These are phyloP conservation scores for Drosophila novamexicana DNA, from an alignment of 1,140 invertebrate genomes.

Conservation along the genomic window DNA sequence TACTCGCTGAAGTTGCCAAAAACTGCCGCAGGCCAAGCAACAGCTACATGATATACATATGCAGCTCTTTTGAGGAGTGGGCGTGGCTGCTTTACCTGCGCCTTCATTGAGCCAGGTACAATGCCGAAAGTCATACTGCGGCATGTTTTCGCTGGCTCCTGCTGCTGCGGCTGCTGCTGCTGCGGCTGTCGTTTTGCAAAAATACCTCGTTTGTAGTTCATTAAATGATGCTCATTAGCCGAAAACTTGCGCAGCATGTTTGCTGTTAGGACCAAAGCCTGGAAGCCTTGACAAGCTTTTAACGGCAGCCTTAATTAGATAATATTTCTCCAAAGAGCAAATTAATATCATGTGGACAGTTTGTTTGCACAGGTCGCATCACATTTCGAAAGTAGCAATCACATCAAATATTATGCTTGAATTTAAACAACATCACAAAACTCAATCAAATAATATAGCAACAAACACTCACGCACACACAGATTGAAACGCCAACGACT, in stretches of 20 bases:
- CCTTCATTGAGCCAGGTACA: slow-evolving; percentile 8
- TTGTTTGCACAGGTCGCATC: slow-evolving; percentile 61
- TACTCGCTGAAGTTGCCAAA: slow-evolving; percentile 54
- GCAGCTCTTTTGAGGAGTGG: slow-evolving; percentile 10
- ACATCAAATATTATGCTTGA: slow-evolving; percentile 71
- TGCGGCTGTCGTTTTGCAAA: slow-evolving; percentile 37
- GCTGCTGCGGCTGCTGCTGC: slow-evolving; percentile 15
- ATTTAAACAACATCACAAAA: slow-evolving; percentile 64
- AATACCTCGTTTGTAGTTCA: slow-evolving; percentile 67
- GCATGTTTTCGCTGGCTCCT: slow-evolving; percentile 7
- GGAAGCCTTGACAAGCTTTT: slow-evolving; percentile 30
- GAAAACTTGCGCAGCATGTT: slow-evolving; percentile 44
- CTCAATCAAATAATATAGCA: slow-evolving; percentile 51
- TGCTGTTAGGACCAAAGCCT: slow-evolving; percentile 5
- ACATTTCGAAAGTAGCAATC: slow-evolving; percentile 61
- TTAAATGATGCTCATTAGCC: slow-evolving; percentile 73
- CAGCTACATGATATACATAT: slow-evolving; percentile 25
- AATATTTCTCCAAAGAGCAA: slow-evolving; percentile 27
- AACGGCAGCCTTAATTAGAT: slow-evolving; percentile 26
- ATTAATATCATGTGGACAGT: slow-evolving; percentile 25
- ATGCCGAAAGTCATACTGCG: slow-evolving; percentile 52
- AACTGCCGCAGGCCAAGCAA: slow-evolving; percentile 55
- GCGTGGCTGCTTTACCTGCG: background rate
- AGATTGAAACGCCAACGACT: background rate
- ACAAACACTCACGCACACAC: slow-evolving; percentile 10